Base-by-base conservation (phyloP, 2,888 invertebrate genomes). In the Agrochola lota region DNA sequence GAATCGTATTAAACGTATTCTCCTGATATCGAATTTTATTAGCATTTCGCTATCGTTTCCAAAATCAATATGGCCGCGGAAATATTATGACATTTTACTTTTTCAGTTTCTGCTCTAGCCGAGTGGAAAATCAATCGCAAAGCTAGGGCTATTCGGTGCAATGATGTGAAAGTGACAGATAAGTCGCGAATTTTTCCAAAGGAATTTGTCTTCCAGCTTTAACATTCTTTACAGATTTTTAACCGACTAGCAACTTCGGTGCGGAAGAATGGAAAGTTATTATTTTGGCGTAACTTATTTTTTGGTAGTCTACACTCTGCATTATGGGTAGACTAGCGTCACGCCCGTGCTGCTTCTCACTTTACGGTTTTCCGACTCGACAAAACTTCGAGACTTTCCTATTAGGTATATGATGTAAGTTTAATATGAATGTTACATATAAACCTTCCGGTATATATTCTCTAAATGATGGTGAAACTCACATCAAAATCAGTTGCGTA, bases 131-230 rank as follows among this genome's bases (percentile, higher is more conserved):
- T 91, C 90, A 89, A 90, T 87, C 85, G 89, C 87, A 87, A 89
- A 88, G 85, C 85, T 87, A 78, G 80, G 86, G 89, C 89, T 87
- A 89, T 88, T 87, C 83, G 80, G 90, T 82, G 85, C 90, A 90
- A 88, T 91, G 91, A 89, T 87, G 91, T 88, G 90, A 82, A 85
- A 91, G 84, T 91, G 88, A 92, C 90, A 90, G 92, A 93, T 92
- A 92, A 91, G 88, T 90, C 80, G 81, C 68, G 80, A 88, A 87
- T 88, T 81, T 85, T 83, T 71, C 74, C 69, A 77, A 83, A 83
- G 75, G 74, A 85, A 88, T 86, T 88, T 84, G 84, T 83, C 81
- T 75, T 23, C 40, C 67, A 78, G 75, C 80, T 84, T 88, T 84
- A 80, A 77, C 74, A 87, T 87, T 79, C 80, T 88, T 87, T 62